Percentiles rank a stretch among this genome's conserved stretches.
Conservation (phyloP, 2,113 vertebrate species). For the Hipposideros armiger region DNA sequence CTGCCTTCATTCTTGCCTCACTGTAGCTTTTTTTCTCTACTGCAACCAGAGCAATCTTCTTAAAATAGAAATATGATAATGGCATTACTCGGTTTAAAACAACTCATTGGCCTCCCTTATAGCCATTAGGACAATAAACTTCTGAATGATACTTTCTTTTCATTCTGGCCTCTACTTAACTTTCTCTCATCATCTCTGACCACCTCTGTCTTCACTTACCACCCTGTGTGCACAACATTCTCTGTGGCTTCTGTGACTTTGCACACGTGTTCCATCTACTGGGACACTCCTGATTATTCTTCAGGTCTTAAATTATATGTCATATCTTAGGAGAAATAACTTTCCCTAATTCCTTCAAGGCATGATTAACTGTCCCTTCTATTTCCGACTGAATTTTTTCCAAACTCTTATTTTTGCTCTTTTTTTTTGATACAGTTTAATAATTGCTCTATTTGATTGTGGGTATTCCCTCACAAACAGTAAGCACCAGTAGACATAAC, state of each 20-base stretch:
- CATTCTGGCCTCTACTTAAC: background rate
- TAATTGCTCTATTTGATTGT: background rate
- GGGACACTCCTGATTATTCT: background rate
- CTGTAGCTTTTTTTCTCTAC: background rate
- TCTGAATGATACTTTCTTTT: background rate
- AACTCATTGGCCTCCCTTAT: background rate
- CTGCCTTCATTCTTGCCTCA: background rate
- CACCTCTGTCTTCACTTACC: background rate
- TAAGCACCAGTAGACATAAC: background rate
- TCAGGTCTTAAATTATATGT: background rate
- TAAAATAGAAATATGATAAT: background rate
- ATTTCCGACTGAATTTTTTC: background rate
- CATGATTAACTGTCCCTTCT: background rate
- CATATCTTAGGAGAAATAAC: background rate
- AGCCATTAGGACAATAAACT: background rate
- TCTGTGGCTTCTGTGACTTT: background rate
- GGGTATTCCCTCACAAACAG: background rate
- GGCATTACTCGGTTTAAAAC: background rate
- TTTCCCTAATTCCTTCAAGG: background rate
- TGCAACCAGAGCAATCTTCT: background rate
- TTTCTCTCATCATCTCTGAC: background rate
- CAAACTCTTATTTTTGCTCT: background rate
- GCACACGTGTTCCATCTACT: background rate
- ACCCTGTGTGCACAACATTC: background rate
- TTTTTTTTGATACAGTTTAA: background rate